These are phyloP conservation scores for Origma solitaria DNA, from an alignment of 2,113 vertebrate species.

Conservation along the genomic window DNA sequence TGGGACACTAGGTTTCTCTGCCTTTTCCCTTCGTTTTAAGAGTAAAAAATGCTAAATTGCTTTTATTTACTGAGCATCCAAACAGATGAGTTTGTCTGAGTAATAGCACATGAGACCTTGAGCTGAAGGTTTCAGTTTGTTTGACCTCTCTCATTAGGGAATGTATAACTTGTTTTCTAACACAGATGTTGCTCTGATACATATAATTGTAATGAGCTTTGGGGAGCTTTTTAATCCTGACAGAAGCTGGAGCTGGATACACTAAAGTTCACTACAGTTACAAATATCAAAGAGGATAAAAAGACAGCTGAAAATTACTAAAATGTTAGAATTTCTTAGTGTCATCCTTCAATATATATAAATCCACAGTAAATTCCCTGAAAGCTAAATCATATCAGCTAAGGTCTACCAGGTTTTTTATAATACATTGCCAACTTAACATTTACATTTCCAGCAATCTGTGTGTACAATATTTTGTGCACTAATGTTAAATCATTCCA, in stretches of 20 bases:
- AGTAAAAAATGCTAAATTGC: neutral
- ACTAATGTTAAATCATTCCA: neutral
- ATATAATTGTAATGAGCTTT: neutral
- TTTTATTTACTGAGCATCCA: neutral
- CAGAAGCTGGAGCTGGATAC: neutral
- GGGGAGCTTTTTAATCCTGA: neutral
- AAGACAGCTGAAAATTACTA: neutral
- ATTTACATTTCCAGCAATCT: neutral
- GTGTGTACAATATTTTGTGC: neutral
- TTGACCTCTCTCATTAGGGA: neutral
- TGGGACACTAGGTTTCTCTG: neutral
- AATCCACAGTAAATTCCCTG: neutral
- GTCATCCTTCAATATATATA: neutral
- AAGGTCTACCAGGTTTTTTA: neutral
- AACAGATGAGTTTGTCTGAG: neutral
- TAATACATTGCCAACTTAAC: neutral
- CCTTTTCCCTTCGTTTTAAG: neutral
- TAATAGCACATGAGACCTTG: neutral
- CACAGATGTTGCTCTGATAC: neutral
- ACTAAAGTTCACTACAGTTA: neutral
- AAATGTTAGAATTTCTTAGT: neutral
- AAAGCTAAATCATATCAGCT: neutral
- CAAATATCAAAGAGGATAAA: neutral
- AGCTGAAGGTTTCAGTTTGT: neutral
- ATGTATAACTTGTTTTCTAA: neutral